Evolutionary conservation across 2,113 vertebrate species (phyloP).

Genomic region (Colistium nudipinnis): DNA sequence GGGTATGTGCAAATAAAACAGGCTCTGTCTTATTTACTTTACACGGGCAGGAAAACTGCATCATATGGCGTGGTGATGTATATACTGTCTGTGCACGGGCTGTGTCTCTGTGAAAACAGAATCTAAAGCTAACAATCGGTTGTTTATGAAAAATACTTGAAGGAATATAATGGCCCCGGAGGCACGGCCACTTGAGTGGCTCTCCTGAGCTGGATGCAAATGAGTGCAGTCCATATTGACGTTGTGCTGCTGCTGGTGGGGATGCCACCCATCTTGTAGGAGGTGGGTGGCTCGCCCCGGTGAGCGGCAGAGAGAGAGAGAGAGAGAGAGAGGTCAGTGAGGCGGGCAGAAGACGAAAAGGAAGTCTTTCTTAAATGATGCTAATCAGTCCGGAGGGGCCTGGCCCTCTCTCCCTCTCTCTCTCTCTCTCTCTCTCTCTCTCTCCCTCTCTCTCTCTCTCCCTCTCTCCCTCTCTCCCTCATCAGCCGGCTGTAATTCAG

Average conservation of each 20-base stretch:
- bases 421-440: too few relatives aligned
- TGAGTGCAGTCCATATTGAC: conserved; percentile 89
- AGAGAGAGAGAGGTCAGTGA: conserved; percentile 77
- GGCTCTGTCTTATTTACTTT: conserved; percentile 82
- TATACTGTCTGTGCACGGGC: conserved; percentile 41
- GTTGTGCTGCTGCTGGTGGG: conserved; percentile 85
- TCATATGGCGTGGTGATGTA: conserved; percentile 68
- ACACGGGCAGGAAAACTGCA: conserved; percentile 63
- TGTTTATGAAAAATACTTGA: conserved; percentile 20
- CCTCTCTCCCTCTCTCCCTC: conserved; percentile 89
- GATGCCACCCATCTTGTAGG: conserved; percentile 91
- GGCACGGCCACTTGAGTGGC: conserved; percentile 77
- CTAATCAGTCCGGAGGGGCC: conserved; percentile 97
- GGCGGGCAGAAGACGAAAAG: conserved; percentile 78
- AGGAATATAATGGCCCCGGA: conserved; percentile 45
- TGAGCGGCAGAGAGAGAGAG: conserved; percentile 42
- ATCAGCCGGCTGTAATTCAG: conserved; percentile 92
- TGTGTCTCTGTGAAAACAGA: conserved; percentile 50
- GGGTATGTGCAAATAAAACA: conserved; percentile 72
- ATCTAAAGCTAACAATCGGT: conserved; percentile 50
- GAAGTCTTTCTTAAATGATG: conserved; percentile 95
- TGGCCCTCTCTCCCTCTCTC: conserved; percentile 90
- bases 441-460: too few relatives aligned
- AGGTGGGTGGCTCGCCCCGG: conserved; percentile 32
- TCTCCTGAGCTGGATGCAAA: conserved; percentile 87